Percentiles rank a stretch among this genome's conserved stretches.
These are phyloP conservation scores for Hypsopygia costalis DNA, from an alignment of 2,888 invertebrate genomes.

Conservation along the genomic window DNA sequence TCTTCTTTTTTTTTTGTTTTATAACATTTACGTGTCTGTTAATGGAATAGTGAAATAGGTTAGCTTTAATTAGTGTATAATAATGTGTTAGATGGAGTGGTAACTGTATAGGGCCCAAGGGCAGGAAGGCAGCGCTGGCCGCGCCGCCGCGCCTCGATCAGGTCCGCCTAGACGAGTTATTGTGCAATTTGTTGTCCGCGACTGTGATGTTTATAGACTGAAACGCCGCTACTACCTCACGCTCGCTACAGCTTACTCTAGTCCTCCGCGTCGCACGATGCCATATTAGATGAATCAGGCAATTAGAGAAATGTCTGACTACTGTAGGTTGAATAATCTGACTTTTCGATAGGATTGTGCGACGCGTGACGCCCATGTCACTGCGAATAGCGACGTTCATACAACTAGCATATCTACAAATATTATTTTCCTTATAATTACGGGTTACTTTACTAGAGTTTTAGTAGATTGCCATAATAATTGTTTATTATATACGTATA, in stretches of 20 bases:
- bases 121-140: slow-evolving; percentile 45
- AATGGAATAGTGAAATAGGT: slow-evolving; percentile 65
- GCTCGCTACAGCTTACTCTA: slow-evolving; percentile 73
- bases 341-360: slow-evolving; percentile 29
- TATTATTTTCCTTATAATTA: slow-evolving; percentile 55
- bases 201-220: slow-evolving; percentile 86
- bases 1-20: slow-evolving; percentile 71
- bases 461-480: slow-evolving; percentile 63
- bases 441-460: slow-evolving; percentile 61
- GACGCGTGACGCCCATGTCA: slow-evolving; percentile 52
- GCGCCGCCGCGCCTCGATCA: slow-evolving; percentile 41
- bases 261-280: slow-evolving; percentile 65
- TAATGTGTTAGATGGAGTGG: slow-evolving; percentile 55
- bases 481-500: slow-evolving; percentile 53
- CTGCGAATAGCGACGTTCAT: slow-evolving; percentile 57
- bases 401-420: slow-evolving; percentile 18
- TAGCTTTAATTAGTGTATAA: slow-evolving; percentile 72
- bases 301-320: neutral
- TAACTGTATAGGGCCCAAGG: slow-evolving; percentile 54
- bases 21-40: slow-evolving; percentile 76
- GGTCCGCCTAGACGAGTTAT: slow-evolving; percentile 66
- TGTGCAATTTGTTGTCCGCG: slow-evolving; percentile 81
- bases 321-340: neutral
- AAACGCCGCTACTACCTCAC: slow-evolving; percentile 80
- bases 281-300: slow-evolving; percentile 27